Evolutionary conservation across 2,113 vertebrate genomes (phyloP).

Genomic region (Colossoma macropomum): DNA sequence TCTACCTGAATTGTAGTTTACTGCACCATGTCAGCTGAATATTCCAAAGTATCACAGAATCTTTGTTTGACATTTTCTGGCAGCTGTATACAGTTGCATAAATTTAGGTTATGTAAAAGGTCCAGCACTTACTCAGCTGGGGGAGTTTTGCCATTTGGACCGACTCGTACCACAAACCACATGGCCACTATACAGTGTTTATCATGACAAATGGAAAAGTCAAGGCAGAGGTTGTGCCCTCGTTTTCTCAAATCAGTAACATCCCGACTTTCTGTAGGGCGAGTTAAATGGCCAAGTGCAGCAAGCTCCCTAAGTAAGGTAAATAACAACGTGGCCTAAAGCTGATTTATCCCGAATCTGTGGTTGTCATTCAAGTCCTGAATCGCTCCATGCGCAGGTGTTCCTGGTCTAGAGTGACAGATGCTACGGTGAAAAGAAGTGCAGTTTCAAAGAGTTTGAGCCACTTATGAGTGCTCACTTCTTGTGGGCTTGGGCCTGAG

Average conservation of each 20-base stretch:
- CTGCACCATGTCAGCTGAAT: not conserved
- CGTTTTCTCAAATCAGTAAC: slow-evolving; percentile 15
- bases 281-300: not conserved
- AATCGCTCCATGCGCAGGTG: not conserved
- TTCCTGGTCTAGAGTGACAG: not conserved
- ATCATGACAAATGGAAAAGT: slow-evolving; percentile 3
- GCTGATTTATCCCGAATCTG: not conserved
- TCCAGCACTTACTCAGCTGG: not conserved
- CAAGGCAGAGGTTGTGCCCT: not conserved
- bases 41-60: not conserved
- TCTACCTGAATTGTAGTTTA: not conserved
- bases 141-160: slow-evolving; percentile 3
- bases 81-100: slow-evolving; percentile 27
- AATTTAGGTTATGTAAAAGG: slow-evolving; percentile 18
- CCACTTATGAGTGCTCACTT: not conserved
- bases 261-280: not conserved
- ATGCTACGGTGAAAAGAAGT: not conserved
- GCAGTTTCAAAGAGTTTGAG: too few species aligned
- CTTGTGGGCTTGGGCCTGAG: not conserved
- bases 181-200: slow-evolving; percentile 5
- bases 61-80: slow-evolving; percentile 27
- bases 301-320: not conserved
- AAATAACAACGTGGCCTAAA: not conserved
- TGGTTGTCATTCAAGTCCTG: not conserved
- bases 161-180: not conserved